Base-by-base conservation (phyloP, 2,888 invertebrate genomes). In the Keiferia lycopersicella region DNA sequence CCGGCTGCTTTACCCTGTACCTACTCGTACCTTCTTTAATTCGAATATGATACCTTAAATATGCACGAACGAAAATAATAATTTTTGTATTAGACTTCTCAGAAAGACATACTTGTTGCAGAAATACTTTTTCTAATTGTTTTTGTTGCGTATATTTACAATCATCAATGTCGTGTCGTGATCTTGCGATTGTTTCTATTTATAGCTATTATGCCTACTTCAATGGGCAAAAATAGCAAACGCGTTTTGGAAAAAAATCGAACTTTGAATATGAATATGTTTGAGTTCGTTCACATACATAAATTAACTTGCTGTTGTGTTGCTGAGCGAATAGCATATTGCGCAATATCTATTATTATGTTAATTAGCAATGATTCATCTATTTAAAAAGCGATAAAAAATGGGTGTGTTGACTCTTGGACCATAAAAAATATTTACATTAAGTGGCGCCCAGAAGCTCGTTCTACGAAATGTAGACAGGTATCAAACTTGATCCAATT, bases 361-460 rank as follows among this genome's bases (percentile, higher is more conserved):
- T 51, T 18, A 51, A 30, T 12, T 2, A 56, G 12, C 14, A 11
- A 14, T 56, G 56, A 56, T 34, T 56, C 56, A 56, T 56, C 22
- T n/a, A n/a, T 56, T 56, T 26, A n/a, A 56, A 30, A 56, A 26
- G 34, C 56, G 12, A 30, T 56, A 53, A n/a, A 26, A 56, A 30
- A 56, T 56, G 22, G 50, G 56, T 30, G 30, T 22, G 56, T 56
- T 56, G 56, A 56, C 56, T 56, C 56, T 26, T 56, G 56, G 30
- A 3, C 22, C 34, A 26, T 11, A n/a, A 56, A n/a, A 53, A 56
- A 30, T 7, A n/a, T 56, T 30, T 12, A 26, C 12, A 11, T 56
- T 26, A 30, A 4, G 56, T 56, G 56, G 56, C 56, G 56, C 26
- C 56, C 34, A 30, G 14, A 26, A n/a, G 30, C n/a, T 11, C 2